Evolutionary conservation across 2,797 vertebrate genomes (phyloP).

Genomic region (Lagocephalus sceleratus): DNA sequence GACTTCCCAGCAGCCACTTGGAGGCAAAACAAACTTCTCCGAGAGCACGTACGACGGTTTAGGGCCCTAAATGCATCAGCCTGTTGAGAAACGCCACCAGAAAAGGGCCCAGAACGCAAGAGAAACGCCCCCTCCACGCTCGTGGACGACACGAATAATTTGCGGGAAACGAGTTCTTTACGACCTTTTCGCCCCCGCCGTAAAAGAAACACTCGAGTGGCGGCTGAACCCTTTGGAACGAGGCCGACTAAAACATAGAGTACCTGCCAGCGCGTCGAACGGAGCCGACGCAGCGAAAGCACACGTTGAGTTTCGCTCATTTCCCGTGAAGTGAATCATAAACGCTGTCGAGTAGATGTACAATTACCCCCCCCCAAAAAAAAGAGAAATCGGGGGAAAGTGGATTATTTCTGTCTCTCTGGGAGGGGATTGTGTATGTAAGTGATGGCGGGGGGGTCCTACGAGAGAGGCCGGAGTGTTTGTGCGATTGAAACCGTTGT

Average conservation of each 20-base stretch:
- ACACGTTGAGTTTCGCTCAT: background rate
- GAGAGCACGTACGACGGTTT: too few relatives aligned
- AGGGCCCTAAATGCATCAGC: too few relatives aligned
- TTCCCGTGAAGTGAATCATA: conserved; percentile 16
- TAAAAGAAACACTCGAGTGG: conserved; percentile 13
- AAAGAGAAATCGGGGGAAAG: background rate
- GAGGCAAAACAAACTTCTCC: conserved; percentile 12
- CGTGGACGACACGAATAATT: conserved; percentile 27
- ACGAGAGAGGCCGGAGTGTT: conserved; percentile 7
- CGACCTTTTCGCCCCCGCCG: conserved; percentile 1
- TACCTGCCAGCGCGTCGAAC: conserved; percentile 34
- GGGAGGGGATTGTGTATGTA: conserved; percentile 5
- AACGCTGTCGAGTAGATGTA: conserved; percentile 6
- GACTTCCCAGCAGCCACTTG: too few relatives aligned
- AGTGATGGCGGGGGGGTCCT: background rate
- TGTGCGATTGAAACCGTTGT: conserved; percentile 17
- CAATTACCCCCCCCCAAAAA: conserved; percentile 12
- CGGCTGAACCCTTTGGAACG: conserved; percentile 2
- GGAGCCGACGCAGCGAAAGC: conserved; percentile 9
- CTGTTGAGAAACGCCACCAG: too few relatives aligned
- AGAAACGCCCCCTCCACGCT: conserved; percentile 8
- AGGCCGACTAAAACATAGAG: conserved; percentile 44
- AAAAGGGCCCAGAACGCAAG: conserved; percentile 9
- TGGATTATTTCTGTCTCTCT: background rate
- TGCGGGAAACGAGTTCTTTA: conserved; percentile 21